phyloP scores from a whole-genome alignment of 2,888 invertebrate species.

The Geophilus truncorum region DNA sequence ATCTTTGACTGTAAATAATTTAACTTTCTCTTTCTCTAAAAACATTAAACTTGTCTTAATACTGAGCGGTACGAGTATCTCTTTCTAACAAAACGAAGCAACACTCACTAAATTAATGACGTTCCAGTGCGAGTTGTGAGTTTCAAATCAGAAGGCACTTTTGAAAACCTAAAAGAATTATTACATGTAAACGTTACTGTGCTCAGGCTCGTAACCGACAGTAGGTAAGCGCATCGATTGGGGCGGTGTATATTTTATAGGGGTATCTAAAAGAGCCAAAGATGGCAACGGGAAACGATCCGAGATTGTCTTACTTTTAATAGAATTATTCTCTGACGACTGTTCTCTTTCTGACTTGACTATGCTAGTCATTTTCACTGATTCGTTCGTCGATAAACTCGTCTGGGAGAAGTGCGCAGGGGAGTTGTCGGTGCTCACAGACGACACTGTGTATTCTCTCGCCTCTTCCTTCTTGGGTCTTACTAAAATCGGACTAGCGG shows the following conservation, averaged over 20 bases:
- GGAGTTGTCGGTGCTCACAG: background rate
- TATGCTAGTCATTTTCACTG: background rate
- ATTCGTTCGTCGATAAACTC: background rate
- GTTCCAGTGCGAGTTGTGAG: background rate
- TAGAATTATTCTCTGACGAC: background rate
- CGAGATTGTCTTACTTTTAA: constrained; percentile 17
- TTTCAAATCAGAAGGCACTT: background rate
- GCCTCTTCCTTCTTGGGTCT: constrained; percentile 6
- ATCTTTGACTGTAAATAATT: background rate
- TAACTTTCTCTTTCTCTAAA: background rate
- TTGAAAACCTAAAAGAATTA: background rate
- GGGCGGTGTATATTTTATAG: background rate
- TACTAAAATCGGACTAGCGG: constrained; percentile 19
- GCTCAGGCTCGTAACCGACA: background rate
- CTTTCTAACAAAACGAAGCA: background rate
- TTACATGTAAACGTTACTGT: background rate
- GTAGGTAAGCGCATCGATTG: background rate
- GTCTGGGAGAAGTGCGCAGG: background rate
- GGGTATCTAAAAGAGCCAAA: background rate
- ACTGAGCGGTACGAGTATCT: constrained; percentile 18
- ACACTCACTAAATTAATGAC: background rate
- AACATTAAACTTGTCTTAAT: constrained; percentile 1
- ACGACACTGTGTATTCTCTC: background rate
- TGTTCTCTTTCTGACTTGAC: background rate
- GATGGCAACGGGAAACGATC: background rate